Percentiles rank a stretch among this genome's conserved stretches.
phyloP scores from a whole-genome alignment of 2,113 vertebrate species.

The Zingel zingel region DNA sequence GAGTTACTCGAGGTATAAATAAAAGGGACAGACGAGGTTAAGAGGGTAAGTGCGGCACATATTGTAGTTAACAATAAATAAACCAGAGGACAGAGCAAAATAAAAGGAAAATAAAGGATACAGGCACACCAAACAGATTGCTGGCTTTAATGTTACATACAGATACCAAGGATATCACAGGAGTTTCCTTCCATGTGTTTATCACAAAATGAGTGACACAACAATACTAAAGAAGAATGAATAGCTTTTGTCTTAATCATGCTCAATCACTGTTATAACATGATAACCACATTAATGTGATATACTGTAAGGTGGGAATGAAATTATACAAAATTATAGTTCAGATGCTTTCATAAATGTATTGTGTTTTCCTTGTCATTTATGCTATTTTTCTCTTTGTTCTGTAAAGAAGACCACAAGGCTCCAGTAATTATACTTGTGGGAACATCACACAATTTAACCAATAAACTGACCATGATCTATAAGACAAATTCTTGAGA shows the following conservation, averaged over 20 bases:
- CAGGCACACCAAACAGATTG: background rate
- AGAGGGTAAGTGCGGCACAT: background rate
- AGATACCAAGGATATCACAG: background rate
- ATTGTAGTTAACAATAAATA: background rate
- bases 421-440: background rate
- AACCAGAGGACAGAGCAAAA: constrained; percentile 1
- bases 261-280: background rate
- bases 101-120: background rate
- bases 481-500: background rate
- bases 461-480: background rate
- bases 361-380: background rate
- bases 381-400: background rate
- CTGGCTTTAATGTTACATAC: background rate
- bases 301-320: background rate
- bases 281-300: background rate
- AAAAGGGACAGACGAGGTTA: background rate
- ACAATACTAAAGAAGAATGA: background rate
- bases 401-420: background rate
- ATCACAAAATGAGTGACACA: background rate
- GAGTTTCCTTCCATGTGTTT: background rate
- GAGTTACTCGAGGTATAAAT: background rate
- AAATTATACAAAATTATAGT: background rate
- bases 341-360: background rate
- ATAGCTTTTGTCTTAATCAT: background rate
- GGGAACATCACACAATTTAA: background rate